These are phyloP conservation scores for Apamea epomidion DNA, from an alignment of 2,888 invertebrate species.

Conservation along the genomic window DNA sequence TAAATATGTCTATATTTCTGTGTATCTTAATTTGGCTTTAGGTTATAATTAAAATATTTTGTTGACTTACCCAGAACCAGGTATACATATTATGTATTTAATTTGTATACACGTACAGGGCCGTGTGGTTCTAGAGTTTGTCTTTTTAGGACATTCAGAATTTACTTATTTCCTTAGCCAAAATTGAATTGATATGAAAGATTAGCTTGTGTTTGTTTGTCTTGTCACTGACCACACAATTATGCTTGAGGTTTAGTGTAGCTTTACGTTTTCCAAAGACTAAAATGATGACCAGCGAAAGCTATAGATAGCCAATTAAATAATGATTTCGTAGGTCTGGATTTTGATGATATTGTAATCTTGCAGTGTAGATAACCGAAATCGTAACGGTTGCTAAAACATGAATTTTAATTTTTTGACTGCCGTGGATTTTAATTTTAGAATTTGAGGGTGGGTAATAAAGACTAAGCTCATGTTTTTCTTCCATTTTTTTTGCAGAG, in stretches of 20 bases:
- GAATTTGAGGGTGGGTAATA: background rate
- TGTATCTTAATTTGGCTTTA: background rate
- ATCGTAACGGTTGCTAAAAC: background rate
- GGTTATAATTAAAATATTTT: background rate
- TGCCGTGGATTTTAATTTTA: background rate
- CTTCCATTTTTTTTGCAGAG: constrained; percentile 7
- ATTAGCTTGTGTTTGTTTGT: background rate
- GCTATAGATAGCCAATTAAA: background rate
- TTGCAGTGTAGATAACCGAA: background rate
- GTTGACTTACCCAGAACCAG: constrained; percentile 17
- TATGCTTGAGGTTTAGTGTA: background rate
- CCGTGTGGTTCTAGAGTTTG: background rate
- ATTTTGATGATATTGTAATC: background rate
- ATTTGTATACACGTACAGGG: background rate
- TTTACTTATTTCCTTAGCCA: background rate
- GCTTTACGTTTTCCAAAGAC: background rate
- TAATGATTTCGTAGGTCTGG: background rate
- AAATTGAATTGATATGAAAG: background rate
- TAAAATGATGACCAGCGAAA: background rate
- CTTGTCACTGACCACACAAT: background rate
- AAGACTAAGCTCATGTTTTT: background rate
- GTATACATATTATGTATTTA: constrained; percentile 1
- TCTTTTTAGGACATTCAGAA: background rate
- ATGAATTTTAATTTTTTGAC: background rate
- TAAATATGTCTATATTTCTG: background rate